Evolutionary conservation across 2,888 invertebrate genomes (phyloP).

Genomic region (Neoitamus cyanurus): DNA sequence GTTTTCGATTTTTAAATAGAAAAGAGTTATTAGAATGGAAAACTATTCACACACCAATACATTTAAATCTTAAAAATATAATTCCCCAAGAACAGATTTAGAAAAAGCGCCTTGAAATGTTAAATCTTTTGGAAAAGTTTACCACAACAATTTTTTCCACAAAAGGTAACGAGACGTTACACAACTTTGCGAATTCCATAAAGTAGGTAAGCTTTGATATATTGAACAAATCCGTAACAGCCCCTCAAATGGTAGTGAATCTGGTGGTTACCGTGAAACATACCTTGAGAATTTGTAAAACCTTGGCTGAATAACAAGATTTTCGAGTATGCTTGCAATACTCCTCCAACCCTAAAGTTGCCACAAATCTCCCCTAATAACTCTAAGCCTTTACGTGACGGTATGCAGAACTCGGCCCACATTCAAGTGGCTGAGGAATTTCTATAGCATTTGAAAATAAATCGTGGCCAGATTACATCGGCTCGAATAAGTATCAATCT

Average conservation of each 20-base stretch:
- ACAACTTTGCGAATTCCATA: no score
- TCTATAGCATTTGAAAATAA: background rate
- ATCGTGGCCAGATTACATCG: background rate
- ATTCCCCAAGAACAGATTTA: no score
- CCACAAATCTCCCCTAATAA: background rate
- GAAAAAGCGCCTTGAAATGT: no score
- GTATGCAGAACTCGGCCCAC: background rate
- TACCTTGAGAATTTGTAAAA: background rate
- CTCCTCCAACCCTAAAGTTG: background rate
- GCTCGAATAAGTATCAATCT: background rate
- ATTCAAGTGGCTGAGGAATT: background rate
- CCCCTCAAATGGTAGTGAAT: background rate
- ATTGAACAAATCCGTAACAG: background rate
- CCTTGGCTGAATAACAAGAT: background rate
- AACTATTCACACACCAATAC: no score
- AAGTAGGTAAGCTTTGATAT: background rate
- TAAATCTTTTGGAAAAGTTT: no score
- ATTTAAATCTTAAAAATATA: no score
- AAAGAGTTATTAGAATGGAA: no score
- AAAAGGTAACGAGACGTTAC: no score
- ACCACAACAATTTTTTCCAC: no score
- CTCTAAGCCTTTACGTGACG: background rate
- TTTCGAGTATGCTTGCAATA: background rate
- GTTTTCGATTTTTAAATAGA: no score
- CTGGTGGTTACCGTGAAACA: background rate